phyloP scores from a whole-genome alignment of 2,888 invertebrate species.

The Perizoma flavofasciatum region DNA sequence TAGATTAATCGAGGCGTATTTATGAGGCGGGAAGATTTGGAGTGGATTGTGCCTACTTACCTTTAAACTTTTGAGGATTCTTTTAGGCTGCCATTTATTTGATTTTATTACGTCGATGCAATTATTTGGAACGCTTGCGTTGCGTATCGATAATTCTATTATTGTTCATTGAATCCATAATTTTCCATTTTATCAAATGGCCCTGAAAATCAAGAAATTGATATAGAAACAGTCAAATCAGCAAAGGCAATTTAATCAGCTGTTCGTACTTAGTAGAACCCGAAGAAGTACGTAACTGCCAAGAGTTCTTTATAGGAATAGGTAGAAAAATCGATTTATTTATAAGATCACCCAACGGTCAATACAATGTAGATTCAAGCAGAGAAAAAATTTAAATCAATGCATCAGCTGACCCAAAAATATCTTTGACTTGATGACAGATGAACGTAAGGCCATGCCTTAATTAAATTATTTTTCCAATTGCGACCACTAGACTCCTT shows the following conservation, averaged over 20 bases:
- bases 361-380: slow-evolving; percentile 9
- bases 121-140: slow-evolving; percentile 4
- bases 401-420: slow-evolving; percentile 40
- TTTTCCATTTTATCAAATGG: slow-evolving; percentile 8
- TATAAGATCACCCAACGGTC: slow-evolving; percentile 17
- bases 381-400: slow-evolving; percentile 13
- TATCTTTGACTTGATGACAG: slow-evolving; percentile 36
- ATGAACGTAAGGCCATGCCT: slow-evolving; percentile 18
- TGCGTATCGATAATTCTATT: slow-evolving; percentile 1
- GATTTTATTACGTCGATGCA: background rate
- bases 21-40: no score
- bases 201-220: slow-evolving; percentile 22
- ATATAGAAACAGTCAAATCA: slow-evolving; percentile 6
- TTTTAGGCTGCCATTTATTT: background rate
- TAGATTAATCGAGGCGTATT: no score
- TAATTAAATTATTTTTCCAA: slow-evolving; percentile 15
- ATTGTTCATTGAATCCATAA: slow-evolving; percentile 11
- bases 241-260: background rate
- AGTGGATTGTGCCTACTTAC: slow-evolving; percentile 2
- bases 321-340: background rate
- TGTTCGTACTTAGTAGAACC: slow-evolving; percentile 6
- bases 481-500: slow-evolving; percentile 31
- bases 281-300: slow-evolving; percentile 7
- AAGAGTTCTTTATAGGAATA: slow-evolving; percentile 13
- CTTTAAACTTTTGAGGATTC: background rate